Evolutionary conservation across 2,797 vertebrate genomes (phyloP), one percentile per base, ranked within the genome.

Genomic region (Hoplostethus mediterraneus): DNA sequence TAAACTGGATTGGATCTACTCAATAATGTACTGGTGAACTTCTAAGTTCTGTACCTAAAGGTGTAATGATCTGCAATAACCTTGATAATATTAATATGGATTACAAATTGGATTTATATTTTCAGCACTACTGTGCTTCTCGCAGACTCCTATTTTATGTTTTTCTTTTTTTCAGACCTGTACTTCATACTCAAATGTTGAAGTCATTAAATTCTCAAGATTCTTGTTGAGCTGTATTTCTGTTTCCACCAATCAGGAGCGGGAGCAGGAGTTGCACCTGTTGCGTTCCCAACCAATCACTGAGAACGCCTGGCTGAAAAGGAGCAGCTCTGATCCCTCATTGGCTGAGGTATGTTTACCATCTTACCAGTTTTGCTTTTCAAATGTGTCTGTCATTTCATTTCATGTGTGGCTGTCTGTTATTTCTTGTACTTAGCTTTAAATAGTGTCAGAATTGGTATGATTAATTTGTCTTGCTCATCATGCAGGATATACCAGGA

Each of bases 221-320:
- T 55, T 28, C 16, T 9, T 38, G 1, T n/a, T 47, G 14, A 47
- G 44, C 60, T 33, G 16, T 63, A 52, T 36, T 60, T 60, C 9
- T 79, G 16, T 62, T 16, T 75, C 38, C 17, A 8, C 17, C 54
- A 25, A 61, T 75, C 71, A 95, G 94, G 88, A 92, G 66, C 90
- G 94, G n/a, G 87, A 93, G 48, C 68, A 87, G 42, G 93, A 95
- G 82, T 28, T 95, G 59, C 90, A 64, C 62, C 74, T 83, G 36
- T 31, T 95, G 66, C 81, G 17, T 1, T 83, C 89, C 45, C 90
- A 91, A 56, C 90, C 94, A 1, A 93, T 95, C 52, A 77, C 86
- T 60, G 88, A 94, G 53, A 95, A 95, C n/a, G 84, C 90, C 80
- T 95, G 94, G 94, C 68, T 95, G 52, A 95, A 93, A 44, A 90